Conservation (phyloP, 2,113 vertebrate species). For the Hoplias malabaricus region DNA sequence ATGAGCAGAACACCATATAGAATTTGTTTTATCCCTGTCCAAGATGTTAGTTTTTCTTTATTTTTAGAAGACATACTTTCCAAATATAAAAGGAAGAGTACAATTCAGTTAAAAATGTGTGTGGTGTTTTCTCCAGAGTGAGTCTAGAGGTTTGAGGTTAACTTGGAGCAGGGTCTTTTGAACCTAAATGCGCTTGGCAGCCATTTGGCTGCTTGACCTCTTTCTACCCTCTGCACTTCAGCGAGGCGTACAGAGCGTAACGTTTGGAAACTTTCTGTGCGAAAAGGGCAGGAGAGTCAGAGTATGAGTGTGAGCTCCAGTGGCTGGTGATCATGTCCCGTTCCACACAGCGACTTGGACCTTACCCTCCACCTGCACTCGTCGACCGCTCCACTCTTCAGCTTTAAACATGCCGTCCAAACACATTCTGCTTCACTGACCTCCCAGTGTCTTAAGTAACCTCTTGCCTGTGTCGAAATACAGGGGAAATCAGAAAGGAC, state of each 20-base stretch:
- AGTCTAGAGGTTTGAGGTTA: slow-evolving; percentile 43
- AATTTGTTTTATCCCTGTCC: no score
- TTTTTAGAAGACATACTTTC: no score
- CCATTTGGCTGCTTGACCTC: slow-evolving; percentile 57
- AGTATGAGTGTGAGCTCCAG: slow-evolving; percentile 76
- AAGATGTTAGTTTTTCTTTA: no score
- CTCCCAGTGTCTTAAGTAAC: background rate
- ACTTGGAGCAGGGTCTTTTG: slow-evolving; percentile 37
- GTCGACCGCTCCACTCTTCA: slow-evolving; percentile 41
- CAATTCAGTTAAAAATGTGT: slow-evolving; percentile 1
- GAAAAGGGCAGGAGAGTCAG: slow-evolving; percentile 65
- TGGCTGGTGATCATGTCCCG: slow-evolving; percentile 73
- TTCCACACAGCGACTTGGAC: slow-evolving; percentile 88
- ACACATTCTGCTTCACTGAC: background rate
- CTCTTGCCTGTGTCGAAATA: background rate
- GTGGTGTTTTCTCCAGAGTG: slow-evolving; percentile 24
- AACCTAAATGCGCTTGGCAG: slow-evolving; percentile 58
- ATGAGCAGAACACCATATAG: no score
- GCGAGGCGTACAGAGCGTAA: slow-evolving; percentile 62
- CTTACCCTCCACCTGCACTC: slow-evolving; percentile 74
- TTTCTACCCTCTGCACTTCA: slow-evolving; percentile 13
- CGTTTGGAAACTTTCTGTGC: slow-evolving; percentile 63
- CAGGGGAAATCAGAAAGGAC: background rate
- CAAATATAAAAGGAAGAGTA: background rate
- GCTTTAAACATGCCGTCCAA: background rate